Percentiles rank a stretch among this genome's conserved stretches.
phyloP scores from a whole-genome alignment of 1,140 invertebrate genomes.

The Cyclargus thomasi region DNA sequence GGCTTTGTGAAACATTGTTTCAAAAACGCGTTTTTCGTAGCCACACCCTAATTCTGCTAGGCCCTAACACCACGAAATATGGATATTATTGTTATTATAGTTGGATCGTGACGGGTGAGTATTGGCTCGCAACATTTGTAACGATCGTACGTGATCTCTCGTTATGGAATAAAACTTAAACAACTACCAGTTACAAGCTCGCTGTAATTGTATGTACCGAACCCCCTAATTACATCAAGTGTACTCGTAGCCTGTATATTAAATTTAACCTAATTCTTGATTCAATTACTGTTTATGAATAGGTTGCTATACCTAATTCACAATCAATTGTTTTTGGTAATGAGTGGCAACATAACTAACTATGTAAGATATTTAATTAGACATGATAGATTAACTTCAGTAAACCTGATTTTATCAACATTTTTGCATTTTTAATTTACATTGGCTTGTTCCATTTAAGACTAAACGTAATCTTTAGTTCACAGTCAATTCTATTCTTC shows the following conservation, averaged over 20 bases:
- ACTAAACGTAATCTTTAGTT: too few relatives aligned
- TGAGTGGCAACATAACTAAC: too few relatives aligned
- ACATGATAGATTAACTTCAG: too few relatives aligned
- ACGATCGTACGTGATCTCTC: constrained; percentile 33
- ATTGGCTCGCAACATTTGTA: constrained; percentile 33
- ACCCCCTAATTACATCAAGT: constrained; percentile 20
- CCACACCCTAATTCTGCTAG: constrained; percentile 48
- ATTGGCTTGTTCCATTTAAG: too few relatives aligned
- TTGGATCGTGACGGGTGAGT: constrained; percentile 43
- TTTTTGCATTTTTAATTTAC: too few relatives aligned
- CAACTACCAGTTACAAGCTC: constrained; percentile 28
- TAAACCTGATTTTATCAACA: too few relatives aligned
- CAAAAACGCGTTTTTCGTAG: constrained; percentile 32
- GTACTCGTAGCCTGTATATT: constrained; percentile 12
- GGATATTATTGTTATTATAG: constrained; percentile 63
- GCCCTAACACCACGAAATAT: constrained; percentile 57
- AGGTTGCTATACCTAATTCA: not conserved
- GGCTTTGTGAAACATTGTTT: not conserved
- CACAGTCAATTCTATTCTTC: not conserved
- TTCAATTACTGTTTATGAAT: not conserved
- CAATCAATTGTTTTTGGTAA: not conserved
- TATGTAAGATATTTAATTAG: too few relatives aligned
- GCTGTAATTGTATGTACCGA: constrained; percentile 22
- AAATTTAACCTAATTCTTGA: not conserved
- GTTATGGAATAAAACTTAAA: constrained; percentile 30